These are phyloP conservation scores for Frankliniella intonsa DNA, from an alignment of 2,888 invertebrate species.

Conservation along the genomic window DNA sequence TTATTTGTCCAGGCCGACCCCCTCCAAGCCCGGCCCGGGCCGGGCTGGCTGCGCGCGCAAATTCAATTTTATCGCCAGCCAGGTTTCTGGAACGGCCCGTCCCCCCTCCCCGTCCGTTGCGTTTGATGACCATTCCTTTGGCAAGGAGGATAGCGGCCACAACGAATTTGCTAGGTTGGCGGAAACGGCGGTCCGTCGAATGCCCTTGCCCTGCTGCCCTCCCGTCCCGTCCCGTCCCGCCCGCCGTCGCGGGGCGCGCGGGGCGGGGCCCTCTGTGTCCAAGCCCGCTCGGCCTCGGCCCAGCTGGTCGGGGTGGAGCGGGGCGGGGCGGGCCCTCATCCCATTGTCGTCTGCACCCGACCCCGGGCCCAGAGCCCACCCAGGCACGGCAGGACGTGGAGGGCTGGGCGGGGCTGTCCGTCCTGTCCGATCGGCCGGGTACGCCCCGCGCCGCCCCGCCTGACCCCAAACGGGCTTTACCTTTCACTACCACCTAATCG, in stretches of 20 bases:
- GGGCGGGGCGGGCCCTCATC: too few species aligned
- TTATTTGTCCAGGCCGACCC: neutral
- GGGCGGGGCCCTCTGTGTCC: neutral
- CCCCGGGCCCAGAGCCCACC: too few species aligned
- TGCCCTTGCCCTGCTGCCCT: neutral
- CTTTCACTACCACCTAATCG: constrained; percentile 5
- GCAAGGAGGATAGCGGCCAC: neutral
- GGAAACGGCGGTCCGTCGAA: neutral
- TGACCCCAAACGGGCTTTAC: neutral
- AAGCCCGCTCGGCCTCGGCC: neutral
- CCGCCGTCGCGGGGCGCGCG: neutral
- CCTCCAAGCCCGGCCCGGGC: neutral
- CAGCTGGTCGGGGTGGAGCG: too few species aligned
- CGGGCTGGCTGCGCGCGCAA: neutral
- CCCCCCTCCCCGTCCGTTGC: neutral
- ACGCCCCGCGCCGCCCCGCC: neutral
- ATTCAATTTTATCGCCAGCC: neutral
- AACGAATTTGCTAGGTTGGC: neutral
- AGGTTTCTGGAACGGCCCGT: neutral
- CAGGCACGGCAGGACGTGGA: too few species aligned
- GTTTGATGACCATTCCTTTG: neutral
- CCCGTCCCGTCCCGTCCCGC: neutral
- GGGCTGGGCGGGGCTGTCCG: neutral
- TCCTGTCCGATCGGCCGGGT: neutral
- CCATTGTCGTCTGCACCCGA: too few species aligned